A percentile compares a stretch with the other conserved stretches of the same genome.
phyloP scores from a whole-genome alignment of 2,113 vertebrate species.

The Dasyurus viverrinus region DNA sequence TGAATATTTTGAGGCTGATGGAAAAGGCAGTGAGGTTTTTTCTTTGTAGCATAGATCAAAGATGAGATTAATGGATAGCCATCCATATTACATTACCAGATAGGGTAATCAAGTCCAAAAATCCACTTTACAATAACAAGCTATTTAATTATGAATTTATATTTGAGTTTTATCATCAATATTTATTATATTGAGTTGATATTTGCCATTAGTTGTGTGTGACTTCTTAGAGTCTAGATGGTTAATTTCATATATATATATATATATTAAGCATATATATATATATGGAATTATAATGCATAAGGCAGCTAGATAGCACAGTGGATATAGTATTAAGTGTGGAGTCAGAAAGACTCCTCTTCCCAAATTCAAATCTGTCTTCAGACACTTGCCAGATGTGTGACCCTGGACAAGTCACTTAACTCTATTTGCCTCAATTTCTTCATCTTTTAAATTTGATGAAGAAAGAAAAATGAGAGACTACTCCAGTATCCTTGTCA shows the following conservation, averaged over 20 bases:
- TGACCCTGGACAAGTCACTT: background rate
- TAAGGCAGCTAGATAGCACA: background rate
- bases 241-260: background rate
- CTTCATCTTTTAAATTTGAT: background rate
- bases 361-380: background rate
- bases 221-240: background rate
- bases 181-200: background rate
- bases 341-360: background rate
- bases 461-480: background rate
- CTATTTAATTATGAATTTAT: background rate
- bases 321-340: background rate
- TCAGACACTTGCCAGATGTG: background rate
- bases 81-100: background rate
- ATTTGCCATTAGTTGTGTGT: background rate
- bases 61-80: background rate
- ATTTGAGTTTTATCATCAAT: background rate
- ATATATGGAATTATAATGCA: too few species aligned
- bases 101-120: background rate
- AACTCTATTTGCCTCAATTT: background rate
- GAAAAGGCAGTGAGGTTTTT: background rate
- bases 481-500: background rate
- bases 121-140: background rate
- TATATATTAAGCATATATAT: too few species aligned
- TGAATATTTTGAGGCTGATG: background rate
- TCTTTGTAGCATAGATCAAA: background rate